Base-by-base conservation (phyloP, 2,797 vertebrate genomes). In the Phrynocephalus forsythii region DNA sequence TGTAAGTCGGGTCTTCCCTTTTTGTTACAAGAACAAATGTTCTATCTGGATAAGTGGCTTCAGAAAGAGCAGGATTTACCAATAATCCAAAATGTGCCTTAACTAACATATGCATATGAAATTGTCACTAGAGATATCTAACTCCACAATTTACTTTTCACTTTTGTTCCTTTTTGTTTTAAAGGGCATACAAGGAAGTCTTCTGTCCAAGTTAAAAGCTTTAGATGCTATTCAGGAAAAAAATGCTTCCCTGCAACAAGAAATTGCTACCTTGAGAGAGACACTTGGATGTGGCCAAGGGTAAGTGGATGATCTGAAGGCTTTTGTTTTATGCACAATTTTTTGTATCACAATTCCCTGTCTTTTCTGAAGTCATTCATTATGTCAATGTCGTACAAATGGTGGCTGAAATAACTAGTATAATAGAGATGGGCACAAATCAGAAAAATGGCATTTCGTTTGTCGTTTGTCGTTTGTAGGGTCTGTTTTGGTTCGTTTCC, bases 141-240 rank as follows among this genome's bases (percentile, higher is more conserved):
- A 82, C 10, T n/a, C 15, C 26, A 16, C 52, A 60, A 11, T 38
- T 13, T 85, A 86, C 79, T 76, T 2, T 38, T 68, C 16, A 33
- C 33, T 84, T 71, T 69, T 26, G 18, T 79, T 28, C 72, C 10
- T n/a, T 48, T 30, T 56, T 68, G 44, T 80, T 92, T 92, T 67
- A 52, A 88, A 96, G 94, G 91, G 95, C 85, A 73, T 68, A 1
- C 91, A 91, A 82, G 86, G 88, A 68, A 44, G 73, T 80, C 89
- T 93, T 81, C 82, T 72, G 81, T 79, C 63, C 79, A 93, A 93
- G 89, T 91, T 93, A 88, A 92, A 93, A 91, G 80, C 82, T 30
- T 13, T 75, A 44, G 72, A 86, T 16, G 44, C 44, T 10, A 72
- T 44, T 84, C 84, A 90, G 69, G 72, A 93, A 79, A 76, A 84